These are phyloP conservation scores for Pyrgus malvae DNA, from an alignment of 2,888 invertebrate species.

Conservation along the genomic window DNA sequence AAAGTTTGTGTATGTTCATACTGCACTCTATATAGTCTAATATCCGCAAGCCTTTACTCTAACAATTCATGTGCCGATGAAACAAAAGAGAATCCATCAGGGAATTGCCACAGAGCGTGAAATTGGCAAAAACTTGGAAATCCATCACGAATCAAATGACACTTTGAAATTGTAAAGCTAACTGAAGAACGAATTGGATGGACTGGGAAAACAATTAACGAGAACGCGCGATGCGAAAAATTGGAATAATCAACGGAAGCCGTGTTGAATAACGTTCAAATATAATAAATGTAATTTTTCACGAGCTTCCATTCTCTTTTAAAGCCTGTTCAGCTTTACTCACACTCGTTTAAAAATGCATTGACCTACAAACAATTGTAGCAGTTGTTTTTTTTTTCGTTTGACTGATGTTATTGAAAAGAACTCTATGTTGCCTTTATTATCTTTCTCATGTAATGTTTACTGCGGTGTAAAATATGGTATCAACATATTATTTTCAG, in stretches of 20 bases:
- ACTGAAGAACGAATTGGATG: constrained; percentile 72
- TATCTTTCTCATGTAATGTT: no score
- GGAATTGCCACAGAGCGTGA: constrained; percentile 66
- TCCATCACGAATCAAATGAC: constrained; percentile 80
- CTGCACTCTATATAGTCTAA: background rate
- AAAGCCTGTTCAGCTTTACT: constrained; percentile 35
- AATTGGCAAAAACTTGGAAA: constrained; percentile 76
- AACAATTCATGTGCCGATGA: constrained; percentile 46
- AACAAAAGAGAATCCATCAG: constrained; percentile 62
- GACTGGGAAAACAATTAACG: constrained; percentile 74
- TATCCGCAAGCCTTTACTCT: constrained; percentile 20
- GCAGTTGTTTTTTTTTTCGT: constrained; percentile 6
- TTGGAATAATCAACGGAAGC: constrained; percentile 67
- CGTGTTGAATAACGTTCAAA: constrained; percentile 56
- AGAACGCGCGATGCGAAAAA: constrained; percentile 63
- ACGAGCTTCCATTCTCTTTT: constrained; percentile 40
- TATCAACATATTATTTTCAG: no score
- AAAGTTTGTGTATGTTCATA: background rate
- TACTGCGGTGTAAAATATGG: no score
- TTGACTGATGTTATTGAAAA: constrained; percentile 10
- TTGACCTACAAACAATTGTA: constrained; percentile 25
- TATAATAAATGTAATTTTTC: constrained; percentile 65
- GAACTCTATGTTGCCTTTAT: background rate
- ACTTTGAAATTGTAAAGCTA: constrained; percentile 77
- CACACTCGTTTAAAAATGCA: constrained; percentile 22